phyloP scores from a whole-genome alignment of 2,888 invertebrate genomes.

The Drosophila acutilabella region DNA sequence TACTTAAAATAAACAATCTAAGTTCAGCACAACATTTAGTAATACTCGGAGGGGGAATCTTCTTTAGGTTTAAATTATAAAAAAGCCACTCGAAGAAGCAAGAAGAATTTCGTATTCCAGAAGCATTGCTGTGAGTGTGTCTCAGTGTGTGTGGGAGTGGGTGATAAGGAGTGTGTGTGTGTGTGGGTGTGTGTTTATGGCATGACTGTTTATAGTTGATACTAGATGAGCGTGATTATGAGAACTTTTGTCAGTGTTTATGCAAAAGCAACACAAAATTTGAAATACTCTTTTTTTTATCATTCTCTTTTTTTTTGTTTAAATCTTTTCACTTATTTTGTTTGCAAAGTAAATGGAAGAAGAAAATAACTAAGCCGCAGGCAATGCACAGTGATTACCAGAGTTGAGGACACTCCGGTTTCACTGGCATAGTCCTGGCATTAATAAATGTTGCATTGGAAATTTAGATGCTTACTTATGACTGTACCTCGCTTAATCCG shows the following conservation, averaged over 20 bases:
- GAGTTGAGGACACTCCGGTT: not conserved
- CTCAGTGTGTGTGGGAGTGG: not conserved
- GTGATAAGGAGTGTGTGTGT: not conserved
- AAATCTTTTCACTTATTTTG: constrained; percentile 29
- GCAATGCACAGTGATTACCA: constrained; percentile 47
- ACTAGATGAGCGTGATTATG: constrained; percentile 10
- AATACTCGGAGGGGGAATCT: constrained; percentile 33
- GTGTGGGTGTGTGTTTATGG: constrained; percentile 4
- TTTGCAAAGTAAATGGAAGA: constrained; percentile 77
- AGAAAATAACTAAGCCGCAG: constrained; percentile 69
- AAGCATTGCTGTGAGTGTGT: constrained; percentile 59
- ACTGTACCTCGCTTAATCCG: constrained; percentile 97
- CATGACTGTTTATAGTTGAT: constrained; percentile 16
- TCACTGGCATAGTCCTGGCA: constrained; percentile 60
- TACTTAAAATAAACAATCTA: constrained; percentile 52
- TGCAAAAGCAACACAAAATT: constrained; percentile 72
- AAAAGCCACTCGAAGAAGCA: constrained; percentile 64
- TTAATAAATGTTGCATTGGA: constrained; percentile 83
- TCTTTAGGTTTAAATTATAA: constrained; percentile 39
- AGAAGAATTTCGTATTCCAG: constrained; percentile 61
- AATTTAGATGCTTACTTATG: constrained; percentile 91
- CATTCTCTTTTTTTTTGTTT: constrained; percentile 6
- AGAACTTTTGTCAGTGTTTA: constrained; percentile 34
- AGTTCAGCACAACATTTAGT: constrained; percentile 83
- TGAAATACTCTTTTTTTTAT: constrained; percentile 32